Evolutionary conservation across 2,888 invertebrate genomes (phyloP).

Genomic region (Erynnis tages): DNA sequence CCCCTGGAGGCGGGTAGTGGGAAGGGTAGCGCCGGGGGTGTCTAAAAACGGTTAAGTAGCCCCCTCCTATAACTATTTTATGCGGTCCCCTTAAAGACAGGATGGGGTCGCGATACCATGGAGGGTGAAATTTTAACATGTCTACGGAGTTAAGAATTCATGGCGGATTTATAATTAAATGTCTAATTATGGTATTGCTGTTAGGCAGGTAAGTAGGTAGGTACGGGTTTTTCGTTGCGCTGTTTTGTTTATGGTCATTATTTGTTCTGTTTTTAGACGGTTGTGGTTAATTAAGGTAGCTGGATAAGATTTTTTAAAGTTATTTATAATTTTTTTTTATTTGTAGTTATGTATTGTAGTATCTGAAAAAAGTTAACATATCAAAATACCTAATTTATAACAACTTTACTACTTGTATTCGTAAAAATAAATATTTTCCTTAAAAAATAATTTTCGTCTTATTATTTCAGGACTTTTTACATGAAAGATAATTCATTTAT

Average conservation of each 20-base stretch:
- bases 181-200: slow-evolving; percentile 71
- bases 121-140: slow-evolving; percentile 78
- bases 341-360: no score
- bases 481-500: no score
- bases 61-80: slow-evolving; percentile 81
- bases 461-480: no score
- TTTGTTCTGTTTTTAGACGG: neutral
- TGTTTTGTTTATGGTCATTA: neutral
- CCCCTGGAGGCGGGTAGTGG: slow-evolving; percentile 66
- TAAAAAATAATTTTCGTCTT: no score
- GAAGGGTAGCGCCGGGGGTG: slow-evolving; percentile 73
- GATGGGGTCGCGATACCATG: slow-evolving; percentile 74
- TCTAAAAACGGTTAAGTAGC: slow-evolving; percentile 82
- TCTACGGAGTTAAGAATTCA: slow-evolving; percentile 78
- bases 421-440: no score
- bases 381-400: no score
- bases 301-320: neutral
- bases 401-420: no score
- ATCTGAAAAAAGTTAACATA: no score
- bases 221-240: neutral
- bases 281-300: neutral
- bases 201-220: slow-evolving; percentile 45
- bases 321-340: no score
- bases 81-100: slow-evolving; percentile 81
- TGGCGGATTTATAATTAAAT: slow-evolving; percentile 78